Evolutionary conservation across 2,113 vertebrate species (phyloP).

Genomic region (Felis chaus): DNA sequence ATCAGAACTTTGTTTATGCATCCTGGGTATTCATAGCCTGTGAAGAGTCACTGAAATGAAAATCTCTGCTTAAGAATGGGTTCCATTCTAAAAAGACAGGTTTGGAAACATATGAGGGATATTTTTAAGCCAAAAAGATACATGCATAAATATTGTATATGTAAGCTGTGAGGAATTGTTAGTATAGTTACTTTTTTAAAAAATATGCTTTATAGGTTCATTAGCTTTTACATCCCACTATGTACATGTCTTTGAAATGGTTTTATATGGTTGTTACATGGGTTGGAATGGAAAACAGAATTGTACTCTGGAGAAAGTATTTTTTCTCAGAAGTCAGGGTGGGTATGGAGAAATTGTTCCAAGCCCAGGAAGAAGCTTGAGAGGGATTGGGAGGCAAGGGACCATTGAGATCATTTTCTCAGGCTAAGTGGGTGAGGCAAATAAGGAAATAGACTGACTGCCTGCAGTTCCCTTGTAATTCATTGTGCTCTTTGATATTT

Average conservation of each 20-base stretch:
- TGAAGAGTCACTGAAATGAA: slow-evolving; percentile 11
- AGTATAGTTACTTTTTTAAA: background rate
- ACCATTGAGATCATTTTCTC: background rate
- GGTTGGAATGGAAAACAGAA: background rate
- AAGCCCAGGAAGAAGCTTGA: background rate
- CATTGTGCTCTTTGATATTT: background rate
- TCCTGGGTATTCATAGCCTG: background rate
- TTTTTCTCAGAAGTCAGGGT: background rate
- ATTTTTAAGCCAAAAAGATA: background rate
- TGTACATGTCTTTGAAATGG: background rate
- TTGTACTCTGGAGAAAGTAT: background rate
- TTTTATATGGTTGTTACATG: background rate
- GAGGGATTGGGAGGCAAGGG: background rate
- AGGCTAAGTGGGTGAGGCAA: background rate
- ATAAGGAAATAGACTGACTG: background rate
- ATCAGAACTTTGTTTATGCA: background rate
- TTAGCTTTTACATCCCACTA: background rate
- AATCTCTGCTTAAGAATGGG: background rate
- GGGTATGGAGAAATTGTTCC: background rate
- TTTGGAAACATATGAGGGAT: background rate
- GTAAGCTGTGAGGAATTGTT: background rate
- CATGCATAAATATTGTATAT: background rate
- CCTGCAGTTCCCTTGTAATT: background rate
- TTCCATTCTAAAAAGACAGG: slow-evolving; percentile 18
- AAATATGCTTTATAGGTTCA: background rate